Percentiles rank a stretch among this genome's conserved stretches.
Evolutionary conservation across 1,140 invertebrate genomes (phyloP).

Genomic region (Ladona fulva): DNA sequence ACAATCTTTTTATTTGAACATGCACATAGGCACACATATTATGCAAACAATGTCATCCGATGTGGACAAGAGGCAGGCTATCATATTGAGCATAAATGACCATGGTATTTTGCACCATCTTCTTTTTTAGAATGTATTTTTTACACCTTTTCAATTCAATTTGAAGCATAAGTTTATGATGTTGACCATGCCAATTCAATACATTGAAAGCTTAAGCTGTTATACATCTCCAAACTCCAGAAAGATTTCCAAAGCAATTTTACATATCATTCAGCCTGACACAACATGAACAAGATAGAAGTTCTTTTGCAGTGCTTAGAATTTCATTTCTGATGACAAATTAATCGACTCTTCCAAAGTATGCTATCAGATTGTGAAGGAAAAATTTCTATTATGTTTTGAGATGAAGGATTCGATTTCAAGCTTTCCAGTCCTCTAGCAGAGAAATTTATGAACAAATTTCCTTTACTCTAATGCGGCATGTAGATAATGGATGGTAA

Average conservation of each 20-base stretch:
- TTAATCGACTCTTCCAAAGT: no score
- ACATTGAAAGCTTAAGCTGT: not conserved
- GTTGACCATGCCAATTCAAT: not conserved
- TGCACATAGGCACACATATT: not conserved
- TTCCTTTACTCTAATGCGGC: no score
- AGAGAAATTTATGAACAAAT: no score
- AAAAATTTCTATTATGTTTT: no score
- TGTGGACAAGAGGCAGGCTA: not conserved
- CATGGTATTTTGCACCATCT: not conserved
- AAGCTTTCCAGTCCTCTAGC: no score
- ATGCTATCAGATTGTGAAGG: no score
- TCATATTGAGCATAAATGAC: constrained; percentile 1
- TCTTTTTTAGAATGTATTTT: not conserved
- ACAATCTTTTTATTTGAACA: not conserved
- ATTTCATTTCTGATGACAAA: no score
- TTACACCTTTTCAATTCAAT: not conserved
- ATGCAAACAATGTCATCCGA: constrained; percentile 1
- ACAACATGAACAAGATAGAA: not conserved
- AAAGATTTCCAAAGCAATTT: not conserved
- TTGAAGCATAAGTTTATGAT: not conserved
- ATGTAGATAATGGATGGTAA: not conserved
- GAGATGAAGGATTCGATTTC: no score
- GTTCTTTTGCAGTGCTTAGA: no score
- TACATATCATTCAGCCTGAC: not conserved
- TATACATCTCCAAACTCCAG: not conserved